A percentile compares a stretch with the other conserved stretches of the same genome.
These are phyloP conservation scores for Delphinus delphis DNA, from an alignment of 2,113 vertebrate genomes.

Conservation along the genomic window DNA sequence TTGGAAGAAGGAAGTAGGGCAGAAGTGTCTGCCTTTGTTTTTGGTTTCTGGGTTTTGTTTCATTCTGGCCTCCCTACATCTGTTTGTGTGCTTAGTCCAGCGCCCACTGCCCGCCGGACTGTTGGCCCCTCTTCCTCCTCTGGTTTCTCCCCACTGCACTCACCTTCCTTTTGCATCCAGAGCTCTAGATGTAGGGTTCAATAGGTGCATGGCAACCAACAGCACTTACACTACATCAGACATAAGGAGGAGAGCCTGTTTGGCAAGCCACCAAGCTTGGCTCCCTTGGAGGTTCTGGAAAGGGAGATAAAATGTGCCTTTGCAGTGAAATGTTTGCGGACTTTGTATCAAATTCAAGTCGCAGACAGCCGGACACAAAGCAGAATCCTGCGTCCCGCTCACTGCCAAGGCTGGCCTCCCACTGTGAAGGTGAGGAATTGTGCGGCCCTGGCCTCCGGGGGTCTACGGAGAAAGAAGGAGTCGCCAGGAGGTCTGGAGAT, in stretches of 20 bases:
- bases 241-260: neutral
- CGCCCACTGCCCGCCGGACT: neutral
- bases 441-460: neutral
- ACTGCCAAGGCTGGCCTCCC: slow-evolving; percentile 58
- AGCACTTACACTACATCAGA: neutral
- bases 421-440: neutral
- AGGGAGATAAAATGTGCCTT: slow-evolving; percentile 57
- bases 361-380: slow-evolving; percentile 67
- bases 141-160: no score
- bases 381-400: slow-evolving; percentile 39
- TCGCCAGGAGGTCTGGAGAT: neutral
- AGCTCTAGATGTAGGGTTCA: neutral
- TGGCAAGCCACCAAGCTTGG: slow-evolving; percentile 44
- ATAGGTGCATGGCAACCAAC: neutral
- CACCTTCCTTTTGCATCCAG: neutral
- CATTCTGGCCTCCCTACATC: slow-evolving; percentile 42
- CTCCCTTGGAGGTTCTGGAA: slow-evolving; percentile 47
- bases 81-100: neutral
- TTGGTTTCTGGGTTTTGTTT: neutral
- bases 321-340: neutral
- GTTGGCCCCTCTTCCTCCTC: neutral
- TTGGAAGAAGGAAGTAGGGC: slow-evolving; percentile 70
- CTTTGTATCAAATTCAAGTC: slow-evolving; percentile 72
- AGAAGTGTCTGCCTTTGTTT: slow-evolving; percentile 49
- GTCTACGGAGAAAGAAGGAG: neutral